Conservation (phyloP, 2,888 invertebrate genomes). For the Ophonus ardosiacus region DNA sequence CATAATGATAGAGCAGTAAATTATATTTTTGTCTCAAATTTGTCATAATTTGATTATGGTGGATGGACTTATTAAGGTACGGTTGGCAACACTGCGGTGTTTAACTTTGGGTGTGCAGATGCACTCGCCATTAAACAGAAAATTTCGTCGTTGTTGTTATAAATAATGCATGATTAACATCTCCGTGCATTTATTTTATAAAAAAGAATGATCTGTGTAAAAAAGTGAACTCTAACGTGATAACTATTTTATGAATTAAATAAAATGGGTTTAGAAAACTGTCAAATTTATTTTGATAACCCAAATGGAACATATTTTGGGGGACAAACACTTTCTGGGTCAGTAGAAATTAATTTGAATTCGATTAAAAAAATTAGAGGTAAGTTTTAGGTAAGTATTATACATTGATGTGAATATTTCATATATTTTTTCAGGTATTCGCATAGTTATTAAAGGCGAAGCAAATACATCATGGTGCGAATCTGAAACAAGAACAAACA, state of each 20-base stretch:
- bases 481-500: constrained; percentile 51
- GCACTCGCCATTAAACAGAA: too few species aligned
- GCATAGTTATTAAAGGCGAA: constrained; percentile 65
- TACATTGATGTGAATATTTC: neutral
- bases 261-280: constrained; percentile 58
- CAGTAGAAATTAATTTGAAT: constrained; percentile 65
- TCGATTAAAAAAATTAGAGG: constrained; percentile 65
- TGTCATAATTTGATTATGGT: too few species aligned
- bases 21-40: too few species aligned
- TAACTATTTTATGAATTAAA: neutral
- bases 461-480: constrained; percentile 65
- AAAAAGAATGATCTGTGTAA: too few species aligned
- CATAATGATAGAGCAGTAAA: too few species aligned
- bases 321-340: constrained; percentile 65
- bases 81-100: too few species aligned
- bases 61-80: too few species aligned
- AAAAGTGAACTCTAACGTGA: too few species aligned
- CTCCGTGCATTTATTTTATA: too few species aligned
- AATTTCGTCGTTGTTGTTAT: too few species aligned
- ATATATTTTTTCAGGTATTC: constrained; percentile 53
- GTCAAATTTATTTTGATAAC: constrained; percentile 70
- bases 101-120: too few species aligned
- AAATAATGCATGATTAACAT: too few species aligned
- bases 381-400: constrained; percentile 23
- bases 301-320: constrained; percentile 65